Evolutionary conservation across 1,140 invertebrate genomes (phyloP), one percentile per base, ranked within the genome.

Genomic region (Drosophila sturtevanti): DNA sequence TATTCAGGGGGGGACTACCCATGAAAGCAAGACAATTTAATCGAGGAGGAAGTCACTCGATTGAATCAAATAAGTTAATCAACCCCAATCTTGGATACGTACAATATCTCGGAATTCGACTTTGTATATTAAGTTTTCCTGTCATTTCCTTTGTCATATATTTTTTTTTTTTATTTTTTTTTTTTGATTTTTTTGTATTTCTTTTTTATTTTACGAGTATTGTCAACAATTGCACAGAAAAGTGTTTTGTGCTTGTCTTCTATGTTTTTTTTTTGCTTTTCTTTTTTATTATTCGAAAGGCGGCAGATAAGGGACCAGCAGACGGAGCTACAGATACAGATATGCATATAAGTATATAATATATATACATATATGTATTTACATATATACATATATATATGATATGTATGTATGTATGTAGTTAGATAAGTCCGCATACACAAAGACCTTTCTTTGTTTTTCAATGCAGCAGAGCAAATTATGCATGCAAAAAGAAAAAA

Each of bases 151-250:
- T 24, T 24, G 22, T 24, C 22, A 24, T 31, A 6, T 6, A 31
- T 31, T 4, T 31, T 4, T 31, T 31, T 31, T 1, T 31, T 31
- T 31, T 6, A 31, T 31, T 4, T 31, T 4, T 31, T 31, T 31
- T 1, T 31, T 6, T 48, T 21, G 9, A 9, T 18, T 18, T 48
- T 48, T 21, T n/a, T n/a, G n/a, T n/a, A n/a, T 14, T 48, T 14
- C 41, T 18, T 44, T 44, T 44, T n/a, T n/a, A n/a, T n/a, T n/a
- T n/a, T n/a, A n/a, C n/a, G n/a, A n/a, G n/a, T 16, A 84, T 84
- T 84, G 81, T 85, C 55, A 48, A 48, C 70, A 85, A 85, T 85
- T 85, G 80, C 69, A 77, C 68, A 68, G 63, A 59, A 77, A 78
- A 78, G 67, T 68, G 41, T 48, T 48, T 48, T 21, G 16, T 44